phyloP scores from a whole-genome alignment of 2,797 vertebrate genomes.

The Catamblyrhynchus diadema region DNA sequence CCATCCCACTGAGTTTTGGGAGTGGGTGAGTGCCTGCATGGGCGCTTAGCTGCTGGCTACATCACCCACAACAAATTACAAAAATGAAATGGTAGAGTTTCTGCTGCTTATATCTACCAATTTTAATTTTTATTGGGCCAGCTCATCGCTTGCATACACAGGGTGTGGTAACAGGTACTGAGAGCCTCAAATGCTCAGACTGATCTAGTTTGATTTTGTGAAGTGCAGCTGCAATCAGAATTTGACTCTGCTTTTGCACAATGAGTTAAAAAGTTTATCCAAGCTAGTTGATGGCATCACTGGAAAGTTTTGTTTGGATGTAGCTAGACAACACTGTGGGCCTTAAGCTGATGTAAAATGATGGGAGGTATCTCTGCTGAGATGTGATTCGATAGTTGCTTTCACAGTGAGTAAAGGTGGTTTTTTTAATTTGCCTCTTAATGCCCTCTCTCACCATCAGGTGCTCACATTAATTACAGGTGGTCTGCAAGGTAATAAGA shows the following conservation, averaged over 20 bases:
- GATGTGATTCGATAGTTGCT: not conserved
- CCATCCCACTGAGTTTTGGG: rapidly evolving
- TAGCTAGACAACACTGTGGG: not conserved
- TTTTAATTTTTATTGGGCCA: not conserved
- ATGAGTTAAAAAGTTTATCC: not conserved
- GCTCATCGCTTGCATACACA: not conserved
- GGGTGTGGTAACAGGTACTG: not conserved
- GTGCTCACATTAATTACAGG: not conserved
- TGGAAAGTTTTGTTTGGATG: not conserved
- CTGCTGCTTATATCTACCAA: not conserved
- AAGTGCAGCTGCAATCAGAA: not conserved
- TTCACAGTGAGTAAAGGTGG: not conserved
- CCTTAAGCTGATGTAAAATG: not conserved
- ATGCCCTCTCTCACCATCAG: not conserved
- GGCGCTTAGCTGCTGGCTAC: not conserved
- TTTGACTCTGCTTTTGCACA: not conserved
- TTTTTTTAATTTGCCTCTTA: not conserved
- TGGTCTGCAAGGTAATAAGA: not conserved
- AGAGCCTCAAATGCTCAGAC: not conserved
- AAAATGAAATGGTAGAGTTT: not conserved
- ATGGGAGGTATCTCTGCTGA: not conserved
- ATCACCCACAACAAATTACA: not conserved
- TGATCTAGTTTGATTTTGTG: not conserved
- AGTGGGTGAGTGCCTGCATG: not conserved
- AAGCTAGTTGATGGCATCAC: not conserved